These are phyloP conservation scores for Muschampia plurimacula DNA, from an alignment of 2,888 invertebrate species.

Conservation along the genomic window DNA sequence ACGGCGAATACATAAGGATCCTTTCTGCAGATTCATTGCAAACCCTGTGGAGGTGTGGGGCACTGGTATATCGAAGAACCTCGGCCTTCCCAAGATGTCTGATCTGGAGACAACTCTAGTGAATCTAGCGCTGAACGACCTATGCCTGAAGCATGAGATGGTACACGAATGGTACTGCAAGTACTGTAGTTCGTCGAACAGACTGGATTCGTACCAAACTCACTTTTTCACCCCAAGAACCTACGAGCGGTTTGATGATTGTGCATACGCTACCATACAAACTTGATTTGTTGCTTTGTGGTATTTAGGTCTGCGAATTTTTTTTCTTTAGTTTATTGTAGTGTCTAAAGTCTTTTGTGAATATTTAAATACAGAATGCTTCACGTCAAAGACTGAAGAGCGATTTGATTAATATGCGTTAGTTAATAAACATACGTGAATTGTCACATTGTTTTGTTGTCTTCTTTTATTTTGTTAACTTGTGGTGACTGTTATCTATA, in stretches of 20 bases:
- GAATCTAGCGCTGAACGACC: constrained; percentile 66
- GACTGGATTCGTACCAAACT: constrained; percentile 58
- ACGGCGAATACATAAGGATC: constrained; percentile 40
- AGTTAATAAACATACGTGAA: no score
- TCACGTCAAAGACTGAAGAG: no score
- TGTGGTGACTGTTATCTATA: no score
- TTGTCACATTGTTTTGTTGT: no score
- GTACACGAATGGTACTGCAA: constrained; percentile 67
- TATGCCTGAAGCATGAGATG: constrained; percentile 56
- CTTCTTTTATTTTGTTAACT: no score
- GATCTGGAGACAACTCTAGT: constrained; percentile 67
- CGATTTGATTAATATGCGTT: no score
- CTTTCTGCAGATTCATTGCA: constrained; percentile 76
- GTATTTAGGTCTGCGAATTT: background rate
- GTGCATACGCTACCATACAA: constrained; percentile 65
- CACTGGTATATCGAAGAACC: constrained; percentile 74
- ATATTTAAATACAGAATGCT: no score
- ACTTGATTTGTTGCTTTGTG: constrained; percentile 18
- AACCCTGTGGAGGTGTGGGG: constrained; percentile 74
- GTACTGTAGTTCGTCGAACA: constrained; percentile 56
- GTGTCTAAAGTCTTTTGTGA: background rate
- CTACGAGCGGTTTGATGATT: constrained; percentile 61
- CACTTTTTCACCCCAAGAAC: constrained; percentile 60
- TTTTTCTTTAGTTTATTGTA: background rate
- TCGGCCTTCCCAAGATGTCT: constrained; percentile 79